Base-by-base conservation (phyloP, 2,113 vertebrate species). In the Gorsachius goisagi region DNA sequence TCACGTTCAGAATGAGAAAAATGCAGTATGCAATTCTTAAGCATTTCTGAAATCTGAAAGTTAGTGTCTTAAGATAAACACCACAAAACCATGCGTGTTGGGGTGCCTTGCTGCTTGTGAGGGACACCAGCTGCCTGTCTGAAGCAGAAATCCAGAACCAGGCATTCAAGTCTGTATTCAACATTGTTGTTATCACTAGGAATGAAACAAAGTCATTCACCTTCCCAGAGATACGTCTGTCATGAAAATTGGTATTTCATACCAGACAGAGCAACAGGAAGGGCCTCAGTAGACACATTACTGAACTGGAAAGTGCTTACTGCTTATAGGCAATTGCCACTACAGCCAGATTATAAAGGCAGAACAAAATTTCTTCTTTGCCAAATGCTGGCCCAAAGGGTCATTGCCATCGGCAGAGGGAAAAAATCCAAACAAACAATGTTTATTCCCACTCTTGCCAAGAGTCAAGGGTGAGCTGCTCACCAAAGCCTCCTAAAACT, bases 331-430 rank as follows among this genome's bases (percentile, higher is more conserved):
- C 63, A 86, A 64, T 90, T 71, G 44, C 33, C 11, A 74, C 17
- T 68, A 35, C 12, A 85, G 58, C 21, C 35, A 90, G 44, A 85
- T 80, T 79, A 67, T 89, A 64, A 71, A 80, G 96, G 24, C 59
- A 92, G 63, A 95, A 80, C 62, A 77, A 64, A 88, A 86, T 74
- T 20, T 17, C 1, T 24, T 76, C 12, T 85, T 78, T 97, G 64
- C 50, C 59, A 93, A 69, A 63, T 76, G 14, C 33, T 88, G 21
- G 23, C 53, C 39, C 72, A 95, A 93, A 91, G 28, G 26, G n/a
- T 44, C 50, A 28, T 74, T 83, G 59, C 27, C 44, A 73, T 44
- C 10, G 24, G 32, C 49, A 23, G 19, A 82, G 15, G 32, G 56
- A 76, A 96, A 77, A 53, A 37, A 9, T 95, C 60, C 72, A 88